Conservation (phyloP, 2,888 invertebrate species). For the Aleiodes testaceus region DNA sequence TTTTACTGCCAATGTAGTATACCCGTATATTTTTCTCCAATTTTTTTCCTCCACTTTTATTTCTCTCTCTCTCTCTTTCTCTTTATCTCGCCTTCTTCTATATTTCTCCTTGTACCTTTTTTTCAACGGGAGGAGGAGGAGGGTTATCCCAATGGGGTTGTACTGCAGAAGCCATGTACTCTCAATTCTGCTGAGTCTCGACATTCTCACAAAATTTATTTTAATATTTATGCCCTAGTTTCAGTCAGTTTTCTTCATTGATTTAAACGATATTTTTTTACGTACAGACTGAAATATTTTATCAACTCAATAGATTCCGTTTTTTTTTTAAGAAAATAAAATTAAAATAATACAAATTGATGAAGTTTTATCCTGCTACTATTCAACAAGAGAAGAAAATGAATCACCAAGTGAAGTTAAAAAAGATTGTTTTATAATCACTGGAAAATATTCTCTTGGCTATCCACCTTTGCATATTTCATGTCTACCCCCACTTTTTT, state of each 20-base stretch:
- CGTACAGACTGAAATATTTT: too few species aligned
- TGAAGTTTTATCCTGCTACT: too few species aligned
- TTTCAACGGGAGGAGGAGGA: background rate
- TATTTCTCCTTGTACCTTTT: background rate
- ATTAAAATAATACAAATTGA: too few species aligned
- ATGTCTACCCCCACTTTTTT: too few species aligned
- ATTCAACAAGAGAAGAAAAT: too few species aligned
- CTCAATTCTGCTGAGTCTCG: conserved; percentile 9
- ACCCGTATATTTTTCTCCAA: conserved; percentile 8
- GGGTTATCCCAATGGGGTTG: conserved; percentile 3
- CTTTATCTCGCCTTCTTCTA: background rate
- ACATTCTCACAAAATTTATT: conserved; percentile 3
- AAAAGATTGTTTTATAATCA: too few species aligned
- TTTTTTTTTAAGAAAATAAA: too few species aligned
- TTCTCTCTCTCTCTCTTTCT: background rate
- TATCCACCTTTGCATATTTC: too few species aligned
- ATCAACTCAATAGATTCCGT: too few species aligned
- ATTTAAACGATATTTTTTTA: background rate
- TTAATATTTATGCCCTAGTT: conserved; percentile 1
- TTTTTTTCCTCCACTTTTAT: conserved; percentile 15
- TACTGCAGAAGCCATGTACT: conserved; percentile 5
- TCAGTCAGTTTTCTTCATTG: background rate
- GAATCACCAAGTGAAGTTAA: too few species aligned
- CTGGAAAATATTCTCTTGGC: too few species aligned
- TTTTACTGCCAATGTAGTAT: conserved; percentile 10